phyloP scores from a whole-genome alignment of 2,888 invertebrate genomes.

The Pediacus dermestoides region DNA sequence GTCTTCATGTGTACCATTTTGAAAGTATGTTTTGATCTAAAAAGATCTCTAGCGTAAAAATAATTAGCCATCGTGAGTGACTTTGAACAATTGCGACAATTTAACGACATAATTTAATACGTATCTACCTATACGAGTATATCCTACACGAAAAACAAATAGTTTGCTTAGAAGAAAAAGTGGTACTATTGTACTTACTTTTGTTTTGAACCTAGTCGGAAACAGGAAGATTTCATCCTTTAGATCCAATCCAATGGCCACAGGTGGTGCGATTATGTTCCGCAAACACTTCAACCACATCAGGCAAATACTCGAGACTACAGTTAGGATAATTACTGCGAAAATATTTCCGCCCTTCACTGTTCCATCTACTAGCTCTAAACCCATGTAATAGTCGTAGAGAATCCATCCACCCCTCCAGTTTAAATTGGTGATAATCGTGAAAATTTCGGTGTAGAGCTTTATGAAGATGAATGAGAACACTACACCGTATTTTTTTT shows the following conservation, averaged over 20 bases:
- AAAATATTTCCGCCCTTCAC: neutral
- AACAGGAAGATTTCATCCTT: conserved; percentile 58
- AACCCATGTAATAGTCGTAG: conserved; percentile 32
- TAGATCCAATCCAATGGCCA: conserved; percentile 57
- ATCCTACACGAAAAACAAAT: too few species aligned
- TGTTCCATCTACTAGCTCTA: neutral
- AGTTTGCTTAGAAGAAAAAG: too few species aligned
- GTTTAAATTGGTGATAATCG: conserved; percentile 52
- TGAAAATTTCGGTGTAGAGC: conserved; percentile 52
- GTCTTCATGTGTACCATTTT: neutral
- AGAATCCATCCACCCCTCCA: conserved; percentile 57
- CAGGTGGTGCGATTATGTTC: conserved; percentile 58
- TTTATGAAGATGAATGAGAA: conserved; percentile 34
- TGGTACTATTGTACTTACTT: conserved; percentile 44
- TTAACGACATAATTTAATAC: neutral
- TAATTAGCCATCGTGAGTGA: conserved; percentile 15
- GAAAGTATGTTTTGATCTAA: conserved; percentile 12
- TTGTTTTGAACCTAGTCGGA: conserved; percentile 55
- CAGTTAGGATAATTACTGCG: conserved; percentile 4
- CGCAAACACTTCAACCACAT: conserved; percentile 50
- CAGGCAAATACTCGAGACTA: conserved; percentile 31
- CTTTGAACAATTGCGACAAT: conserved; percentile 15
- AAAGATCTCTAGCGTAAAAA: conserved; percentile 14
- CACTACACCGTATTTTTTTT: conserved; percentile 18
- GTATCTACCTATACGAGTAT: neutral